phyloP scores from a whole-genome alignment of 2,113 vertebrate species.

The Lontra canadensis region DNA sequence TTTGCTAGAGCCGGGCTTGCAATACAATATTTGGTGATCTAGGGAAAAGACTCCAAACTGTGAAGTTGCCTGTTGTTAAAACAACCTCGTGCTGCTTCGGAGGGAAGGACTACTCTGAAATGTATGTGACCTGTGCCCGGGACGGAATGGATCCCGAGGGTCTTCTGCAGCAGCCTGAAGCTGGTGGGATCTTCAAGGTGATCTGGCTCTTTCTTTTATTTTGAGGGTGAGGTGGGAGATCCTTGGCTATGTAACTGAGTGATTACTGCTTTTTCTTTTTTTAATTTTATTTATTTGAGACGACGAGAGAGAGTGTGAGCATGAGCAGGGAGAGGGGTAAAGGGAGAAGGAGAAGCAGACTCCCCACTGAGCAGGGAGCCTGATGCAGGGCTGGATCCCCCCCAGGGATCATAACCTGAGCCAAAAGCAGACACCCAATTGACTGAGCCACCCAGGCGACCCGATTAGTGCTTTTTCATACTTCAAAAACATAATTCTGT shows the following conservation, averaged over 20 bases:
- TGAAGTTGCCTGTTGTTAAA: constrained; percentile 90
- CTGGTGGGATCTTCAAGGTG: constrained; percentile 93
- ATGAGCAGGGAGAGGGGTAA: no score
- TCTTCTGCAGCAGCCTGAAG: constrained; percentile 85
- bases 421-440: neutral
- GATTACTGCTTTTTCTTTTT: neutral
- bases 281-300: neutral
- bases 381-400: neutral
- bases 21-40: constrained; percentile 49
- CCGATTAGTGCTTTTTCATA: neutral
- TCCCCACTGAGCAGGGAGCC: neutral
- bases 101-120: constrained; percentile 92
- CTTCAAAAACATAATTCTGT: neutral
- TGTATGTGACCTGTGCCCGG: constrained; percentile 93
- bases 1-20: constrained; percentile 1
- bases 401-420: neutral
- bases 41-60: constrained; percentile 92
- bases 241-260: constrained; percentile 32
- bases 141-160: constrained; percentile 85
- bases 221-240: neutral
- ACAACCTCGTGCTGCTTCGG: constrained; percentile 97
- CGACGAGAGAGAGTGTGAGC: rapidly evolving
- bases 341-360: neutral
- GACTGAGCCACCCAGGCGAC: neutral
- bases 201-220: neutral